Base-by-base conservation (phyloP, 2,113 vertebrate genomes). In the Bubalus kerabau region DNA sequence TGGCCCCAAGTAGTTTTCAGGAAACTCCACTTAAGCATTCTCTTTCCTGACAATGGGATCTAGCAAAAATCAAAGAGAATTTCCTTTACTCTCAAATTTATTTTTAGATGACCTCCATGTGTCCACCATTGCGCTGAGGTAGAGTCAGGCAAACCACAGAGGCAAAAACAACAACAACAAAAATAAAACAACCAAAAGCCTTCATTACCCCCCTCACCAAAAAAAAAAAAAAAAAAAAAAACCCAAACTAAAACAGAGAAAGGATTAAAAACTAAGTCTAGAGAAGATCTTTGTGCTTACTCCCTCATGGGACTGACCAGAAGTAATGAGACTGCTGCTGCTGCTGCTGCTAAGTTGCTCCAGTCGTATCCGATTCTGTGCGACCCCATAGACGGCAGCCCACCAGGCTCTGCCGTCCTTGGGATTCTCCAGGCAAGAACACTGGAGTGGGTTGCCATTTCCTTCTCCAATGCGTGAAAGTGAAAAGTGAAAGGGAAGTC, bases 21-120 rank as follows among this genome's bases (percentile, higher is more conserved):
- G 30, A 67, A 15, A 24, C 17, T 95, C 60, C 56, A 23, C 21
- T 86, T 93, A 93, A 87, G 52, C 48, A 32, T 82, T 91, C 16
- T 95, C 81, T 74, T 48, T 90, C 16, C 28, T 82, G 26, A 87
- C 26, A 43, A 40, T 91, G 48, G 48, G 32, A 82, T 96, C 30
- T 40, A 83, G 56, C 57, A 94, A 95, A 97, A 96, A 95, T 48
- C 30, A 87, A 90, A 93, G 48, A 36, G 8, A 89, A 59, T 43
- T 88, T 93, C 52, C 15, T 93, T 96, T 48, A 86, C 46, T 96
- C 17, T 81, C 26, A 94, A 96, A 93, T 43, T 48, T 83, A 95
- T 57, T 91, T 95, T 97, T 90, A 92, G 24, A 67, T 88, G 43
- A 94, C 50, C 26, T 87, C 36, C 28, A 57, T 40, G 8, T 62